Base-by-base conservation (phyloP, 1,140 invertebrate genomes). In the Philaenus spumarius region DNA sequence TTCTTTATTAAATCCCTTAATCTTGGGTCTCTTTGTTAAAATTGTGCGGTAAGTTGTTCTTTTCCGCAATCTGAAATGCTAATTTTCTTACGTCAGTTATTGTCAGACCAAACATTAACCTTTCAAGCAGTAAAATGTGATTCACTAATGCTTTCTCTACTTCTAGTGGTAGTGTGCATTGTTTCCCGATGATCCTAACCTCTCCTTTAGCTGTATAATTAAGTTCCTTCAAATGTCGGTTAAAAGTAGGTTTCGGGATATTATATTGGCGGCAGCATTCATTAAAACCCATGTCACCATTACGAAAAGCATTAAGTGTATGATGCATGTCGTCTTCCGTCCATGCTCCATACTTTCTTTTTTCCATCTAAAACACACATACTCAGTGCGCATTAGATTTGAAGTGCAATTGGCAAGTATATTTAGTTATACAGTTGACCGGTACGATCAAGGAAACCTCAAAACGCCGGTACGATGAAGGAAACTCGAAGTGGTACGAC, bases 401-500 rank as follows among this genome's bases (percentile, higher is more conserved):
- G 3, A 30, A 30, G 26, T 30, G 26, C 26, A 3, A 3, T 30
- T 30, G 26, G 26, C 9, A 30, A 30, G 9, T 30, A 30, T 30
- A 4, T 30, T 30, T 30, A 30, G 26, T 30, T 30, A 3, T 30
- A 30, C 3, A 30, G 9, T 3, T 30, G 26, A 30, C 3, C 26
- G 26, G 26, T 30, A 30, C 35, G 23, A 20, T 26, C 7, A 48
- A 26, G 19, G 19, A 17, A 52, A 37, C 50, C 12, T 17, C n/a
- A 30, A 37, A n/a, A 52, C 3, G 15, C 26, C 50, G 50, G 34
- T n/a, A 52, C 50, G 24, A 37, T 35, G 19, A 30, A 30, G 24
- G 50, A 52, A 52, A 52, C 50, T 52, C 26, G 4, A 47, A 47
- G 3, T 2, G 14, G 45, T 47, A 47, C 45, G 45, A 47, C 45